These are phyloP conservation scores for Paguma larvata DNA, from an alignment of 2,797 vertebrate species.

Conservation along the genomic window DNA sequence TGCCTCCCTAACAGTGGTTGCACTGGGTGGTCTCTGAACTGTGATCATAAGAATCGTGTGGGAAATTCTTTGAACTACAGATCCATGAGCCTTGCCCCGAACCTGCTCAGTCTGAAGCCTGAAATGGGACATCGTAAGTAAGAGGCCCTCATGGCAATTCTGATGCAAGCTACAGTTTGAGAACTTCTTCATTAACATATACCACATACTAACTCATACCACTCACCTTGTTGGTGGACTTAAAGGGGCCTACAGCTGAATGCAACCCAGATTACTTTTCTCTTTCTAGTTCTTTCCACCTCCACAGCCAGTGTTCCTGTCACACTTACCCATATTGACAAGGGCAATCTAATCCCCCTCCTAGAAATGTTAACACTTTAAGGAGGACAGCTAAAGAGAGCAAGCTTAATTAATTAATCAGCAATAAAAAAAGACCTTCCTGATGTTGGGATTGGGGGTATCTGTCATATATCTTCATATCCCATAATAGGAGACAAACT, in stretches of 20 bases:
- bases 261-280: background rate
- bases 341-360: background rate
- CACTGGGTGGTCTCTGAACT: background rate
- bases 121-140: background rate
- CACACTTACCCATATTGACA: background rate
- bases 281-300: background rate
- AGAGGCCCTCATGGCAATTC: background rate
- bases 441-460: background rate
- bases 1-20: background rate
- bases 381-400: background rate
- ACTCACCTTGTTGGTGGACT: background rate
- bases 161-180: no score
- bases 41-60: background rate
- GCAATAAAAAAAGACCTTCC: background rate
- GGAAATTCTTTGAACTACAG: background rate
- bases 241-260: background rate
- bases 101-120: background rate
- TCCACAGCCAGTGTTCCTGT: background rate
- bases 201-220: background rate
- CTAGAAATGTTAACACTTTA: background rate
- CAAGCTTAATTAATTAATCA: background rate
- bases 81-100: background rate
- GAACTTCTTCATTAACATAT: background rate
- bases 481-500: background rate
- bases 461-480: background rate